Conservation (phyloP, 2,797 vertebrate species). For the Typhlichthys subterraneus region DNA sequence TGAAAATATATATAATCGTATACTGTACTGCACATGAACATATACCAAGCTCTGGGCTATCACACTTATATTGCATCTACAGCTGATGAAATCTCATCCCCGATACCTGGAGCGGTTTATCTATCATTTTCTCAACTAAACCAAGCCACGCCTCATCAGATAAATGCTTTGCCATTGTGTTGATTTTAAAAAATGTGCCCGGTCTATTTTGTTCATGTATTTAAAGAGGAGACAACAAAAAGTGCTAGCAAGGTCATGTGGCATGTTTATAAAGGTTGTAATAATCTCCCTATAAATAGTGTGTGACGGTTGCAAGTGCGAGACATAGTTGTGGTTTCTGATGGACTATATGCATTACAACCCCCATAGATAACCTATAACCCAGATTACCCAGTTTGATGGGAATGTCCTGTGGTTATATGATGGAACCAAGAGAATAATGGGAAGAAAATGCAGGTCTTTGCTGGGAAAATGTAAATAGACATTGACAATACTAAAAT, state of each 20-base stretch:
- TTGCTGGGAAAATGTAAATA: no score
- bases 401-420: neutral
- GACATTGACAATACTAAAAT: no score
- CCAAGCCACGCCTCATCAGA: conserved; percentile 29
- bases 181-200: conserved; percentile 49
- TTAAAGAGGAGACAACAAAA: conserved; percentile 51
- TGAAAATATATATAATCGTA: conserved; percentile 15
- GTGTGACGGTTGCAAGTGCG: conserved; percentile 39
- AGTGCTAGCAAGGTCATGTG: conserved; percentile 48
- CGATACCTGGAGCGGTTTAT: conserved; percentile 51
- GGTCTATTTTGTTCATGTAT: conserved; percentile 40
- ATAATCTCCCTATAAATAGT: conserved; percentile 51
- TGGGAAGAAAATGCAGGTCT: neutral
- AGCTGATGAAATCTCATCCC: conserved; percentile 40
- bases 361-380: conserved; percentile 26
- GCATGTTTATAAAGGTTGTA: conserved; percentile 40
- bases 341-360: neutral
- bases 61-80: neutral
- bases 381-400: neutral
- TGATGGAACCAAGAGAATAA: neutral
- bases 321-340: conserved; percentile 34
- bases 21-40: conserved; percentile 5
- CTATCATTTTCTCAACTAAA: neutral
- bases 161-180: conserved; percentile 44
- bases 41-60: conserved; percentile 9